phyloP scores from a whole-genome alignment of 92 coral and sea anemone species.

The Siderastrea radians region DNA sequence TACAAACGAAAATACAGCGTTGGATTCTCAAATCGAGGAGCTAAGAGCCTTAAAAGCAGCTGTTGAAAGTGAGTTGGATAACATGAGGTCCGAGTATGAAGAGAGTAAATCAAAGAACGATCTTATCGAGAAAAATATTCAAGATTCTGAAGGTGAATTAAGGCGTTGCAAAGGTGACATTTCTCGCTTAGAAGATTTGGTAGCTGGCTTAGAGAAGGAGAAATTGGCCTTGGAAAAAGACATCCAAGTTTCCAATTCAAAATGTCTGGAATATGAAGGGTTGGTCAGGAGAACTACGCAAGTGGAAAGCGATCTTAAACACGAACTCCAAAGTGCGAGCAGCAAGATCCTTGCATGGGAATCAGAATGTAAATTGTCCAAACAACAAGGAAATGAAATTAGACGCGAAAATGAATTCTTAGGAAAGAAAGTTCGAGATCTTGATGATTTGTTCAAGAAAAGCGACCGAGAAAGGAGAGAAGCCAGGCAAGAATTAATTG shows the following conservation, averaged over 20 bases:
- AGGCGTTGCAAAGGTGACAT: slow-evolving; percentile 61
- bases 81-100: slow-evolving; percentile 62
- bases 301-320: slow-evolving; percentile 70
- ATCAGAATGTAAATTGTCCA: slow-evolving; percentile 67
- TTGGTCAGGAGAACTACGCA: slow-evolving; percentile 54
- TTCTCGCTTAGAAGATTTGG: slow-evolving; percentile 49
- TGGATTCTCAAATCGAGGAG: slow-evolving; percentile 72
- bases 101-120: slow-evolving; percentile 68
- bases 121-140: slow-evolving; percentile 47
- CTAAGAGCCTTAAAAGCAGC: slow-evolving; percentile 67
- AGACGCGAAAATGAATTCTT: slow-evolving; percentile 63
- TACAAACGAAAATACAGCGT: slow-evolving; percentile 52
- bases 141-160: slow-evolving; percentile 59
- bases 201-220: slow-evolving; percentile 72
- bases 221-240: slow-evolving; percentile 62
- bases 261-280: slow-evolving; percentile 71
- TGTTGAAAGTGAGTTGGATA: slow-evolving; percentile 65
- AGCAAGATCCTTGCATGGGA: slow-evolving; percentile 75
- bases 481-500: slow-evolving; percentile 70
- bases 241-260: slow-evolving; percentile 55
- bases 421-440: slow-evolving; percentile 70
- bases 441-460: slow-evolving; percentile 74
- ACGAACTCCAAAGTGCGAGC: slow-evolving; percentile 61
- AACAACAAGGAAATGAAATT: slow-evolving; percentile 66
- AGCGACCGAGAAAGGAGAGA: slow-evolving; percentile 81